Conservation (phyloP, 2,113 vertebrate genomes). For the Ascaphus truei region DNA sequence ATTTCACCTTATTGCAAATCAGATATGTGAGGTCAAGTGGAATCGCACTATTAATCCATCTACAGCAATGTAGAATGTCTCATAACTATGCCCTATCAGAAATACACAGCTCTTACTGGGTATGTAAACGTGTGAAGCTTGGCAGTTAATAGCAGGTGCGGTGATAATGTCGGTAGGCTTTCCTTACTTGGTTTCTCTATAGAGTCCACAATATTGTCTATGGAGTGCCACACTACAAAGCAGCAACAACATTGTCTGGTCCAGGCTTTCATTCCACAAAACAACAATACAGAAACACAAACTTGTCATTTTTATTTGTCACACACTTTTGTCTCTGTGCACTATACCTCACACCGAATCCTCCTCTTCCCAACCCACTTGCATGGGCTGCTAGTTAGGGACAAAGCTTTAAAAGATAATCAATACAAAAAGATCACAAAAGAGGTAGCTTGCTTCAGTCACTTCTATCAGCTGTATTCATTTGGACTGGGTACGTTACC, state of each 20-base stretch:
- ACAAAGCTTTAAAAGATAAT: slow-evolving; percentile 31
- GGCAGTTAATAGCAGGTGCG: slow-evolving; percentile 21
- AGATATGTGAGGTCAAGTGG: too few species aligned
- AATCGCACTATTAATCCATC: too few species aligned
- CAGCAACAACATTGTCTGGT: slow-evolving; percentile 29
- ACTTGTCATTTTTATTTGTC: slow-evolving; percentile 38
- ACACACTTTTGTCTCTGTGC: slow-evolving; percentile 34
- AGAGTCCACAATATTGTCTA: too few species aligned
- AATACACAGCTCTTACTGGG: background rate
- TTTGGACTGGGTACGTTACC: background rate
- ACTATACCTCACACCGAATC: slow-evolving; percentile 10
- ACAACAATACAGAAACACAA: slow-evolving; percentile 19
- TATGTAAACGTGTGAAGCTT: background rate
- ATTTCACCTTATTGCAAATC: too few species aligned
- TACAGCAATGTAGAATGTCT: too few species aligned
- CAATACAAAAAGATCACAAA: slow-evolving; percentile 30
- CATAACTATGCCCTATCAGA: too few species aligned
- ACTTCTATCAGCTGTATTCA: slow-evolving; percentile 33
- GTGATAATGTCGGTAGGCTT: background rate
- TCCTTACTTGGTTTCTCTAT: background rate
- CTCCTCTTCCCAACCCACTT: slow-evolving; percentile 34
- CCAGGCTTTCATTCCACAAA: slow-evolving; percentile 12
- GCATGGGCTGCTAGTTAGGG: slow-evolving; percentile 29
- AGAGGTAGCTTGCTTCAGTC: slow-evolving; percentile 26
- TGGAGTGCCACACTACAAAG: slow-evolving; percentile 15